phyloP scores from a whole-genome alignment of 1,140 invertebrate genomes.

The Cherax quadricarinatus region DNA sequence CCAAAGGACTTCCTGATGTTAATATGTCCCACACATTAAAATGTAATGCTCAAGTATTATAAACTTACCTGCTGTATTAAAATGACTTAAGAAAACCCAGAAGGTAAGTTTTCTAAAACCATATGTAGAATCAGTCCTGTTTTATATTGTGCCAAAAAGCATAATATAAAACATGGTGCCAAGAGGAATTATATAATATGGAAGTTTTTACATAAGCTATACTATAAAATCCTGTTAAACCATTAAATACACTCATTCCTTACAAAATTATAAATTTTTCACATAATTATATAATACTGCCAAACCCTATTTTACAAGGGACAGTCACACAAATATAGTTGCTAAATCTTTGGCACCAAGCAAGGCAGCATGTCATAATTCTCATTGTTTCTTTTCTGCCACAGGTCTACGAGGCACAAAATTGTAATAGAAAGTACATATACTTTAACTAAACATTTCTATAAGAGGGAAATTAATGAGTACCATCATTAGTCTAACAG shows the following conservation, averaged over 20 bases:
- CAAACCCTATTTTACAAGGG: background rate
- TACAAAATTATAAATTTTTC: background rate
- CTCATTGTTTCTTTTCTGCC: background rate
- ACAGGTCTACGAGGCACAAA: background rate
- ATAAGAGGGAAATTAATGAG: no score
- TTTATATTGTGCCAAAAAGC: background rate
- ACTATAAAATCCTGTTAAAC: background rate
- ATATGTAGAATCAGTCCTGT: background rate
- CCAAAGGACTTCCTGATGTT: no score
- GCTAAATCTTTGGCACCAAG: background rate
- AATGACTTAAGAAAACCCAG: background rate
- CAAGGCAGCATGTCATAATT: background rate
- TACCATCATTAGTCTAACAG: no score
- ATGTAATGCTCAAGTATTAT: no score
- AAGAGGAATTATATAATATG: background rate
- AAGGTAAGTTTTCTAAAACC: background rate
- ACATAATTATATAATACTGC: background rate
- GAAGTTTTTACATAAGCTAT: background rate
- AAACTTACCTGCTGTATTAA: no score
- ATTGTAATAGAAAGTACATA: no score
- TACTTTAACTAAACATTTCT: no score
- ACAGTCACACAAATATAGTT: background rate
- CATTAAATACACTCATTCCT: background rate
- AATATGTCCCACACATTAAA: no score
- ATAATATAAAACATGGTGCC: background rate